These are phyloP conservation scores for Brachystomella parvula DNA, from an alignment of 1,140 invertebrate genomes.

Conservation along the genomic window DNA sequence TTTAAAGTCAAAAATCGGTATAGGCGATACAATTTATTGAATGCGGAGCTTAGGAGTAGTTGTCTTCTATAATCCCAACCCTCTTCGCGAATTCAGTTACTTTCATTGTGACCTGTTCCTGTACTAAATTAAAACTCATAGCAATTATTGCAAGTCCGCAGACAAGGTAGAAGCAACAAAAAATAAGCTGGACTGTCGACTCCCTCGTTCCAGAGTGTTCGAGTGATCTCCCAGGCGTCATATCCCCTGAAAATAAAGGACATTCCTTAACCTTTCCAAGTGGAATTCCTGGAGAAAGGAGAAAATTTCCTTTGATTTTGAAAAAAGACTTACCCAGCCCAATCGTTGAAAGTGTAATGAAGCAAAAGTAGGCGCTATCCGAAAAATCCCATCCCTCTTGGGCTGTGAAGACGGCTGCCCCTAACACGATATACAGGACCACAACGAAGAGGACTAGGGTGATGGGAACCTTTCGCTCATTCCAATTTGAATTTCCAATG, in stretches of 20 bases:
- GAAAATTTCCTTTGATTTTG: background rate
- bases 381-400: slow-evolving; percentile 71
- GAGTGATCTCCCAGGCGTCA: slow-evolving; percentile 57
- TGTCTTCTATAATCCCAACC: slow-evolving; percentile 46
- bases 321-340: slow-evolving; percentile 43
- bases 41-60: background rate
- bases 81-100: slow-evolving; percentile 59
- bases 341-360: slow-evolving; percentile 76
- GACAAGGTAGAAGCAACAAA: slow-evolving; percentile 75
- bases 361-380: slow-evolving; percentile 78
- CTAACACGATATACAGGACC: slow-evolving; percentile 59
- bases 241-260: slow-evolving; percentile 51
- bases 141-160: slow-evolving; percentile 81
- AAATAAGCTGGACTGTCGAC: slow-evolving; percentile 55
- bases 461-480: slow-evolving; percentile 52
- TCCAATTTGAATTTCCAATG: slow-evolving; percentile 16
- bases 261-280: background rate
- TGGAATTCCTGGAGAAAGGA: background rate
- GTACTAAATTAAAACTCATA: slow-evolving; percentile 85
- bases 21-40: background rate
- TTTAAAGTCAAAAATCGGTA: no score
- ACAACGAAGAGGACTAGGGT: slow-evolving; percentile 61
- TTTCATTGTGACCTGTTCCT: slow-evolving; percentile 74
- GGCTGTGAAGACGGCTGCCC: slow-evolving; percentile 60
- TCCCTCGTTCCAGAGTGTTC: slow-evolving; percentile 50